These are phyloP conservation scores for Drosophila nr. fundita DNA, from an alignment of 2,888 invertebrate genomes.

Conservation along the genomic window DNA sequence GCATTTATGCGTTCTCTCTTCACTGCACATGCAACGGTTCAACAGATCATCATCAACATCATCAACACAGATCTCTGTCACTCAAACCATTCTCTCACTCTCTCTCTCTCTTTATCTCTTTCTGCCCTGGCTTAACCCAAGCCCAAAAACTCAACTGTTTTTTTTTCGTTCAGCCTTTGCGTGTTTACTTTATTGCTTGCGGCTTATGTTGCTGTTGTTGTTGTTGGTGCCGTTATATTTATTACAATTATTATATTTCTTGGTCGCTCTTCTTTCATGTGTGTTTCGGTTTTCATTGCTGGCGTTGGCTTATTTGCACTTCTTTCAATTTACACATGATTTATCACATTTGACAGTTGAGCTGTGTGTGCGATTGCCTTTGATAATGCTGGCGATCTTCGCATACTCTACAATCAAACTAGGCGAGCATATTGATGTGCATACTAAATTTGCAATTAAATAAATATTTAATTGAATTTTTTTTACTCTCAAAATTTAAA, in stretches of 20 bases:
- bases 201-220: conserved; percentile 17
- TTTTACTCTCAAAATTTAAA: background rate
- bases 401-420: conserved; percentile 35
- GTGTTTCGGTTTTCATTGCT: conserved; percentile 50
- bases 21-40: conserved; percentile 53
- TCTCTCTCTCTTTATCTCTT: conserved; percentile 5
- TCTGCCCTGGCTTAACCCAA: conserved; percentile 20
- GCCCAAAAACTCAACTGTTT: conserved; percentile 29
- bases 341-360: conserved; percentile 78
- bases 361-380: conserved; percentile 30
- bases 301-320: conserved; percentile 79
- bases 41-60: conserved; percentile 38
- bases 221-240: conserved; percentile 18
- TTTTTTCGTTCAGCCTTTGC: conserved; percentile 38
- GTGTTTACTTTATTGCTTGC: conserved; percentile 52
- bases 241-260: conserved; percentile 25
- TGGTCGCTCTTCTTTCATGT: conserved; percentile 28
- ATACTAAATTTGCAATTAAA: background rate
- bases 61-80: conserved; percentile 39
- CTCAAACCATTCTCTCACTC: conserved; percentile 18
- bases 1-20: conserved; percentile 69
- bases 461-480: background rate
- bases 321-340: conserved; percentile 80
- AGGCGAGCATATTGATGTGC: conserved; percentile 6
- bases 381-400: conserved; percentile 62